Evolutionary conservation across 2,797 vertebrate genomes (phyloP).

Genomic region (Rhynchotus rufescens): DNA sequence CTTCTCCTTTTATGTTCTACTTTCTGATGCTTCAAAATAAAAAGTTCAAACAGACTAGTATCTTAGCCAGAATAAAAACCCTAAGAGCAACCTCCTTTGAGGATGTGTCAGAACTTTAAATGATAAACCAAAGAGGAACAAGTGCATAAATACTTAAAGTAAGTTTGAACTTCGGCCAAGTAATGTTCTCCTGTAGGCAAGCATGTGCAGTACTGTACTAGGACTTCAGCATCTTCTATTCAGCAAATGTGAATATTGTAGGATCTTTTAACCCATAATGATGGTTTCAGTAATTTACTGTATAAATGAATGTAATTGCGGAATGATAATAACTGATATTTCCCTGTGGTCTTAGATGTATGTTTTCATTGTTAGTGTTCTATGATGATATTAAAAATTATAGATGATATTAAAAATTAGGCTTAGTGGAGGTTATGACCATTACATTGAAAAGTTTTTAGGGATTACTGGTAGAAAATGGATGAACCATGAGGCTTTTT

Average conservation of each 20-base stretch:
- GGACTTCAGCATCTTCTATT: not conserved
- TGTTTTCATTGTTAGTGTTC: not conserved
- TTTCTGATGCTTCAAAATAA: conserved; percentile 39
- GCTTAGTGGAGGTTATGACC: not conserved
- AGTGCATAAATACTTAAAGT: conserved; percentile 29
- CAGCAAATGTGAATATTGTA: not conserved
- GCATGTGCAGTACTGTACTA: not conserved
- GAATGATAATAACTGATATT: not conserved
- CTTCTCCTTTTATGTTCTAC: conserved; percentile 3
- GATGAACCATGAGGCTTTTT: not conserved
- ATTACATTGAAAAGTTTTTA: not conserved
- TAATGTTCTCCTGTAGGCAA: not conserved
- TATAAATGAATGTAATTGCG: not conserved
- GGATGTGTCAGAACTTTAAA: conserved; percentile 6
- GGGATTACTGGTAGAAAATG: not conserved
- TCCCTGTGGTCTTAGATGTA: not conserved
- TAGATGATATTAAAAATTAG: not conserved
- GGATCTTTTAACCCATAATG: conserved; percentile 13
- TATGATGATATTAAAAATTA: not conserved
- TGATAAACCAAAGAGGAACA: conserved; percentile 11
- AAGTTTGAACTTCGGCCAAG: not conserved
- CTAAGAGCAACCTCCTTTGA: not conserved
- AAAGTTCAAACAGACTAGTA: conserved; percentile 30
- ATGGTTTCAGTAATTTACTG: not conserved
- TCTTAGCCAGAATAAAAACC: not conserved